Conservation (phyloP, 2,113 vertebrate species). For the Corythornis vintsioides region DNA sequence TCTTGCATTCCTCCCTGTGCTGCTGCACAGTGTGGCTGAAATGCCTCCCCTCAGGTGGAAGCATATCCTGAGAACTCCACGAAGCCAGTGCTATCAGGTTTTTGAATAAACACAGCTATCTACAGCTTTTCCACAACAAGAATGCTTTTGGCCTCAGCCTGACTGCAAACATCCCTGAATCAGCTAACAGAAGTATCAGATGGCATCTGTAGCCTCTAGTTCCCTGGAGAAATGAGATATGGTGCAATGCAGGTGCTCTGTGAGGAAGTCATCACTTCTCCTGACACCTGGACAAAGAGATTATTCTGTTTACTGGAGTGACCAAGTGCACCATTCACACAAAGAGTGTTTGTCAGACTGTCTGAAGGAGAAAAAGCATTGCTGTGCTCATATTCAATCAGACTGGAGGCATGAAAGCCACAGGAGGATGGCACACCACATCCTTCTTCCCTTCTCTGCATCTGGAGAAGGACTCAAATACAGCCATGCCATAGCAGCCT, state of each 20-base stretch:
- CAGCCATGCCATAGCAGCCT: background rate
- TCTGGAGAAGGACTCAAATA: background rate
- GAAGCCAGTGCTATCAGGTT: background rate
- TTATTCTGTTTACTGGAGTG: conserved; percentile 23
- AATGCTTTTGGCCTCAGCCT: background rate
- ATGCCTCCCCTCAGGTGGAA: background rate
- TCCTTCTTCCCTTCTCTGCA: background rate
- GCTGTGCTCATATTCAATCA: conserved; percentile 56
- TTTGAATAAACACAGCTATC: background rate
- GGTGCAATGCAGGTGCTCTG: background rate
- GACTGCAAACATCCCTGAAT: conserved; percentile 6
- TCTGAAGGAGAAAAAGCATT: conserved; percentile 33
- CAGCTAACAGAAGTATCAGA: conserved; percentile 31
- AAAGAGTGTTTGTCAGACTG: conserved; percentile 57
- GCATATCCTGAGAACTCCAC: background rate
- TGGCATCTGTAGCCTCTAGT: background rate
- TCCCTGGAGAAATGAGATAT: conserved; percentile 43
- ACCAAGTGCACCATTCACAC: background rate
- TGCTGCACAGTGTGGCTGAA: background rate
- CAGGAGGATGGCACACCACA: background rate
- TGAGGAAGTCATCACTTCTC: conserved; percentile 28
- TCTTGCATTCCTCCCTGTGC: background rate
- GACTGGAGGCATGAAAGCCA: conserved; percentile 25
- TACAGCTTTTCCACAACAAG: background rate
- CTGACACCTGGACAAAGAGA: conserved; percentile 55